Conservation (phyloP, 1,140 invertebrate genomes). For the Idris sp. region DNA sequence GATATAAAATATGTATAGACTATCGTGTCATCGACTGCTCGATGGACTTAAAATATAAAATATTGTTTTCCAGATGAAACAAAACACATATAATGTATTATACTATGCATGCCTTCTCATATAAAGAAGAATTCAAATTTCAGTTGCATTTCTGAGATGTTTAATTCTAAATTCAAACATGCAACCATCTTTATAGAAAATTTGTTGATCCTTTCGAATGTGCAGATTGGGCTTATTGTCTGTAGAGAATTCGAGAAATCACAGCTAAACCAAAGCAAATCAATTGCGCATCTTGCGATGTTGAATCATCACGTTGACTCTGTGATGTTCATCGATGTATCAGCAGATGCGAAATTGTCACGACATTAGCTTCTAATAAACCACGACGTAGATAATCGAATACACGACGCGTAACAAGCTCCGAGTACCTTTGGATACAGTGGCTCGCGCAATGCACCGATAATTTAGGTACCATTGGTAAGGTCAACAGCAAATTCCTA, state of each 20-base stretch:
- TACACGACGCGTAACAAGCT: constrained; percentile 75
- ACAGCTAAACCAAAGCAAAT: constrained; percentile 11
- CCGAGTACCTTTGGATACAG: constrained; percentile 66
- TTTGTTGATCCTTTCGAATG: constrained; percentile 8
- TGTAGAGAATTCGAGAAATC: constrained; percentile 17
- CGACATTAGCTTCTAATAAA: constrained; percentile 73
- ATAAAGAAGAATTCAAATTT: too few species aligned
- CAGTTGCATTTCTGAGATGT: too few species aligned
- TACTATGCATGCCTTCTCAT: too few species aligned
- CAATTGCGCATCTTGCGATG: constrained; percentile 34
- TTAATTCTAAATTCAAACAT: too few species aligned
- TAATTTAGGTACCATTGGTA: constrained; percentile 76
- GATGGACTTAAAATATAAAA: constrained; percentile 33
- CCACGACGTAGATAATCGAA: constrained; percentile 75
- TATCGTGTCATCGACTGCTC: constrained; percentile 23
- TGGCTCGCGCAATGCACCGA: constrained; percentile 60
- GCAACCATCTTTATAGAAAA: too few species aligned
- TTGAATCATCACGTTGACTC: constrained; percentile 20
- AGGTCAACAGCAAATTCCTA: constrained; percentile 78
- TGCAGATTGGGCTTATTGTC: constrained; percentile 14
- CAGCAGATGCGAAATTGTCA: constrained; percentile 67
- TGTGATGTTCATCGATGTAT: constrained; percentile 43
- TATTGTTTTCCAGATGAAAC: too few species aligned
- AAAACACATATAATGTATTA: too few species aligned
- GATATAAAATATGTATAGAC: too few species aligned